Conservation (phyloP, 2,113 vertebrate species). For the Rhegmatorhina hoffmannsi region DNA sequence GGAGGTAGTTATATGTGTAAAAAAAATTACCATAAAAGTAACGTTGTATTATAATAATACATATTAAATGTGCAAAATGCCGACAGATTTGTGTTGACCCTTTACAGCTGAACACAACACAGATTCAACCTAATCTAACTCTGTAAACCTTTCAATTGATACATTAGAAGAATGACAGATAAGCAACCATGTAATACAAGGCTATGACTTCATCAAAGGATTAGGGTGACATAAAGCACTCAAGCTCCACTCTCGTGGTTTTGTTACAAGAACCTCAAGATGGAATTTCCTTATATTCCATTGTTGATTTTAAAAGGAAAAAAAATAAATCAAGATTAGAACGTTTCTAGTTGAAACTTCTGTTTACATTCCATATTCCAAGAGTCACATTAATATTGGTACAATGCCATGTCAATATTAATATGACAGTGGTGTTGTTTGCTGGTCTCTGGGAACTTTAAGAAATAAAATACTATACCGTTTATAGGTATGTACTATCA, state of each 20-base stretch:
- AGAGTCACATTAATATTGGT: conserved; percentile 70
- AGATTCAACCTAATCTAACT: conserved; percentile 78
- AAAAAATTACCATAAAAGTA: conserved; percentile 84
- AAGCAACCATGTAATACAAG: conserved; percentile 70
- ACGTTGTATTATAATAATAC: conserved; percentile 84
- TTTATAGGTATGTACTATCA: conserved; percentile 31
- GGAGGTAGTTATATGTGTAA: conserved; percentile 95
- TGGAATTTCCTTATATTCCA: conserved; percentile 50
- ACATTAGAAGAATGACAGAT: conserved; percentile 68
- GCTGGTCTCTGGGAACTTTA: conserved; percentile 65
- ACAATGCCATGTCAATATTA: conserved; percentile 65
- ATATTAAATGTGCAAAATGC: conserved; percentile 85
- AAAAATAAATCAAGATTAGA: conserved; percentile 45
- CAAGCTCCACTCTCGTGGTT: conserved; percentile 62
- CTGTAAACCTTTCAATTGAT: conserved; percentile 77
- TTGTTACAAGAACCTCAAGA: conserved; percentile 60
- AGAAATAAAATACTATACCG: conserved; percentile 45
- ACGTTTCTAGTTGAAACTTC: conserved; percentile 63
- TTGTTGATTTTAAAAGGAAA: conserved; percentile 30
- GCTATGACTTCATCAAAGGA: conserved; percentile 67
- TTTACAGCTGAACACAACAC: conserved; percentile 79
- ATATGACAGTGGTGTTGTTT: conserved; percentile 68
- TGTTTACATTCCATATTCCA: conserved; percentile 64
- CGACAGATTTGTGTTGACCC: conserved; percentile 84
- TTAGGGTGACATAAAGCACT: conserved; percentile 67